phyloP scores from a whole-genome alignment of 2,888 invertebrate species.

The Brachycybe producta region DNA sequence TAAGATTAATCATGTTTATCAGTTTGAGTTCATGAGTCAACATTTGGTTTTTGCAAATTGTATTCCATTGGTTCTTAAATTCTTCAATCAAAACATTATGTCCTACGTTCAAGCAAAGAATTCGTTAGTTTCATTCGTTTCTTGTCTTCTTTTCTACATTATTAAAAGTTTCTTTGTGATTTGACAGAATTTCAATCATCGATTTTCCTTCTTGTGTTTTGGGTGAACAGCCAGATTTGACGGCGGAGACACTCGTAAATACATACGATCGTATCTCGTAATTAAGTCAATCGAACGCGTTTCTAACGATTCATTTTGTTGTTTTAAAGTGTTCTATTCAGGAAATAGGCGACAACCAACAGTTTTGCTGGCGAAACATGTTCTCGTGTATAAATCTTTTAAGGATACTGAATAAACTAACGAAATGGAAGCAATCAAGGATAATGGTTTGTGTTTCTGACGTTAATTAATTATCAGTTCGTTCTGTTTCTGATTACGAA shows the following conservation, averaged over 20 bases:
- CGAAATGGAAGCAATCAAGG: slow-evolving; percentile 99
- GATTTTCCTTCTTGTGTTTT: slow-evolving; percentile 95
- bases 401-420: slow-evolving; percentile 91
- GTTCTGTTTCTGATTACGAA: background rate
- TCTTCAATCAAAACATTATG: slow-evolving; percentile 95
- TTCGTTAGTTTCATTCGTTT: slow-evolving; percentile 39
- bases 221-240: slow-evolving; percentile 85
- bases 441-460: slow-evolving; percentile 51
- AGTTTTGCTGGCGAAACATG: slow-evolving; percentile 84
- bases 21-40: slow-evolving; percentile 98
- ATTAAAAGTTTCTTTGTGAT: slow-evolving; percentile 16
- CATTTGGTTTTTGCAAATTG: slow-evolving; percentile 98
- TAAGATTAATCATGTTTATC: slow-evolving; percentile 92
- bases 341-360: slow-evolving; percentile 28
- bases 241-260: slow-evolving; percentile 60
- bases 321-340: slow-evolving; percentile 22
- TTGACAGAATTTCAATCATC: slow-evolving; percentile 63
- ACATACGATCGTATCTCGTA: background rate
- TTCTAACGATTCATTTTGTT: too few species aligned
- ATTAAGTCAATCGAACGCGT: background rate
- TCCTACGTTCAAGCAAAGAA: slow-evolving; percentile 91
- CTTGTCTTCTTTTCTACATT: background rate
- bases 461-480: background rate
- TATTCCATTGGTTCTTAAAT: slow-evolving; percentile 93
- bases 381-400: slow-evolving; percentile 95